Evolutionary conservation across 2,888 invertebrate species (phyloP), one percentile per base, ranked within the genome.

Genomic region (Caenorhabditis parvicauda): DNA sequence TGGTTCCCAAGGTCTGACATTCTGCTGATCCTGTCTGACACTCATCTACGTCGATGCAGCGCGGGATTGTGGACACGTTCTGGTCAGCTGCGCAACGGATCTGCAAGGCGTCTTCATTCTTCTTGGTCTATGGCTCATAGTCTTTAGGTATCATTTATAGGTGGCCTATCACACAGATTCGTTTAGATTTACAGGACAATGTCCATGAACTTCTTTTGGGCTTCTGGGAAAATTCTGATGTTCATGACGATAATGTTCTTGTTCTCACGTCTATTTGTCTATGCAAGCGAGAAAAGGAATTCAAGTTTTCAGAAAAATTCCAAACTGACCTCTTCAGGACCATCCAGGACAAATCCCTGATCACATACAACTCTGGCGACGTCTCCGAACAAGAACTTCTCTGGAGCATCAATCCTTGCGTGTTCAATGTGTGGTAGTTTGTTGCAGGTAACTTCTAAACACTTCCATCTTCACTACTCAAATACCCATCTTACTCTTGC

Each of bases 401-500:
- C 60, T 1, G 64, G 59, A 14, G 43, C 45, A 35, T 58, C 58
- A 43, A 79, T 56, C 1, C 57, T 37, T 2, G 79, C 81, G 49
- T 81, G 74, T 3, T 57, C 41, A 7, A 81, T 59, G n/a, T 57
- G 28, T 9, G 80, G 79, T 1, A 80, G 42, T n/a, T 70, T 61
- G 24, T 60, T 61, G 59, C 80, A 80, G 4, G 64, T 50, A 21
- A 79, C 57, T 32, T 77, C 80, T 80, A 59, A 54, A 19, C 24
- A 35, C 21, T 38, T 25, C n/a, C 42, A 29, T n/a, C 28, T 12
- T 57, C 37, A 52, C 7, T 38, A 25, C 22, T 51, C 44, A 2
- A 32, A n/a, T 19, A 43, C 27, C 17, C 56, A 58, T 85, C 88
- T 87, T 86, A 92, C 92, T 91, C 86, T 90, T 89, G 83, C 95